Evolutionary conservation across 1,140 invertebrate species (phyloP), one percentile per base, ranked within the genome.

Genomic region (Lordiphosa stackelbergi): DNA sequence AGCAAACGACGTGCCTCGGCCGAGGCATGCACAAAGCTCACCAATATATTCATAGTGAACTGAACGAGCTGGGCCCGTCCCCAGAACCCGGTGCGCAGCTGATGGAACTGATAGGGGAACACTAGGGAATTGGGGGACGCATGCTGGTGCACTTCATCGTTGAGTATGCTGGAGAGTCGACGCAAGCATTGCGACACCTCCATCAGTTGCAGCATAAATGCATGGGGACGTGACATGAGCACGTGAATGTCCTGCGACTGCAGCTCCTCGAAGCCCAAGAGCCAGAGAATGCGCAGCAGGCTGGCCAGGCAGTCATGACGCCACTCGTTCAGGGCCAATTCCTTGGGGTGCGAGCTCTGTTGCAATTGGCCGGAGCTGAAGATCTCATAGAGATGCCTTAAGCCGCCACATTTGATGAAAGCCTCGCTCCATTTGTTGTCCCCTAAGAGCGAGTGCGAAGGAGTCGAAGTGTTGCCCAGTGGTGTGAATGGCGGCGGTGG

Each of bases 241-340:
- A 92, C 79, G 16, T 93, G 88, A 48, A 93, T 93, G 52, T 94
- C 93, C 1, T 87, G 86, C 48, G 88, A 75, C 53, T 90, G 89
- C 11, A 89, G 85, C 40, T 89, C 89, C 52, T 94, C 90, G 3
- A 96, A 93, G 0, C 96, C 95, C 41, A 97, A 91, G 57, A 96
- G 92, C 87, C 93, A 97, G 12, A 98, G 87, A 10, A 87, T 88
- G 24, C 87, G 94, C 10, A 98, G 84, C 8, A 98, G 87, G 69
- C 94, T 93, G 1, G 96, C 95, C 7, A 98, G 89, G 86, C 96
- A 97, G 79, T 98, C 97, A 88, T 97, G 96, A 52, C 96, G 93
- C 97, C 97, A 98, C 88, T 98, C 94, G 69, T 93, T 94, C 38
- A 94, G 91, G 0, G 74, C 75, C 53, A 94, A 91, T 43, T 91